phyloP scores from a whole-genome alignment of 2,113 vertebrate genomes.

The Microtus montanus region DNA sequence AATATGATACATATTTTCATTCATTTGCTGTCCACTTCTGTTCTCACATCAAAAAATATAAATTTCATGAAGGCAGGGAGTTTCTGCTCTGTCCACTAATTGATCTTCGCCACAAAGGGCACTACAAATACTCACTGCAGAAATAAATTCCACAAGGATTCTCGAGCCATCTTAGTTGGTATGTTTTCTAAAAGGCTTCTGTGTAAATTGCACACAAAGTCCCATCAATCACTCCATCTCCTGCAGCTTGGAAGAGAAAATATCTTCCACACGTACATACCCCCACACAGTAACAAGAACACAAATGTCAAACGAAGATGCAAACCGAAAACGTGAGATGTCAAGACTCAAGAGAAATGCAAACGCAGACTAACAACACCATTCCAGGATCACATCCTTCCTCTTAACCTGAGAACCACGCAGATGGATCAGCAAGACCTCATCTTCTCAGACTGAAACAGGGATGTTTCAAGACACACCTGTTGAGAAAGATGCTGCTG shows the following conservation, averaged over 20 bases:
- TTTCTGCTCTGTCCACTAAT: constrained; percentile 5
- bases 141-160: constrained; percentile 4
- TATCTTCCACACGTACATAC: background rate
- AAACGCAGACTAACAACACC: background rate
- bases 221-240: background rate
- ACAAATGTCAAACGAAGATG: background rate
- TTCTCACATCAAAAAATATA: constrained; percentile 4
- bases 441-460: background rate
- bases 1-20: background rate
- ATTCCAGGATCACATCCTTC: background rate
- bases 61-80: background rate
- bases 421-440: background rate
- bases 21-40: background rate
- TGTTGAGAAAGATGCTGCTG: constrained; percentile 99
- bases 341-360: background rate
- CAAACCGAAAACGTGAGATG: background rate
- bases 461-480: constrained; percentile 84
- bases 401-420: background rate
- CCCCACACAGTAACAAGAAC: background rate
- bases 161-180: background rate
- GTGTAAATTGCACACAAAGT: background rate
- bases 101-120: constrained; percentile 9
- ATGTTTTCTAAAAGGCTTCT: background rate
- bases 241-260: background rate
- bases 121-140: background rate